Conservation (phyloP, 2,797 vertebrate genomes). For the Orestias chungarensis region DNA sequence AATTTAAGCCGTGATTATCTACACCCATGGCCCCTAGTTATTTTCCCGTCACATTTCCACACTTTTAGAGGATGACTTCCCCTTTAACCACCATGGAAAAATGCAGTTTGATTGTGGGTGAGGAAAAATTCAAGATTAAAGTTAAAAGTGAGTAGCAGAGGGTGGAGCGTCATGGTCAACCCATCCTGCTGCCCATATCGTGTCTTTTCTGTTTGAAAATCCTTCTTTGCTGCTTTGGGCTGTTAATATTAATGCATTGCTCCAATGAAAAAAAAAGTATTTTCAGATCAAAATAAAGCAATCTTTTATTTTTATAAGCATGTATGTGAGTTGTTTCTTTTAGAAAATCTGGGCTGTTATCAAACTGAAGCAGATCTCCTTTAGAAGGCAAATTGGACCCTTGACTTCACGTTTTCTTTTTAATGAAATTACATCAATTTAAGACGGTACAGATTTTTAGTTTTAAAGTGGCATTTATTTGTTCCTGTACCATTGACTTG, state of each 20-base stretch:
- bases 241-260: slow-evolving; percentile 44
- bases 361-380: not conserved
- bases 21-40: slow-evolving; percentile 56
- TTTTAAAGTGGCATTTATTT: not conserved
- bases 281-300: not conserved
- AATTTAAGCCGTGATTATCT: slow-evolving; percentile 61
- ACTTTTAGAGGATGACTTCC: slow-evolving; percentile 34
- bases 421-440: not conserved
- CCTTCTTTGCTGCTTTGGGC: slow-evolving; percentile 33
- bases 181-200: slow-evolving; percentile 20
- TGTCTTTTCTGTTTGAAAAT: slow-evolving; percentile 19
- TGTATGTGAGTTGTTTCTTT: not conserved
- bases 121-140: slow-evolving; percentile 49
- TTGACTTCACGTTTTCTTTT: not conserved
- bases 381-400: not conserved
- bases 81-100: slow-evolving; percentile 38
- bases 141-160: slow-evolving; percentile 67
- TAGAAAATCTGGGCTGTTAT: not conserved
- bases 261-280: slow-evolving; percentile 28
- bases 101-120: slow-evolving; percentile 28
- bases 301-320: not conserved
- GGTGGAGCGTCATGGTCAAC: slow-evolving; percentile 54
- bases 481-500: not conserved
- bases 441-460: not conserved
- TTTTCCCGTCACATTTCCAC: slow-evolving; percentile 62